Base-by-base conservation (phyloP, 1,140 invertebrate species). In the Stratiolaelaps scimitus region DNA sequence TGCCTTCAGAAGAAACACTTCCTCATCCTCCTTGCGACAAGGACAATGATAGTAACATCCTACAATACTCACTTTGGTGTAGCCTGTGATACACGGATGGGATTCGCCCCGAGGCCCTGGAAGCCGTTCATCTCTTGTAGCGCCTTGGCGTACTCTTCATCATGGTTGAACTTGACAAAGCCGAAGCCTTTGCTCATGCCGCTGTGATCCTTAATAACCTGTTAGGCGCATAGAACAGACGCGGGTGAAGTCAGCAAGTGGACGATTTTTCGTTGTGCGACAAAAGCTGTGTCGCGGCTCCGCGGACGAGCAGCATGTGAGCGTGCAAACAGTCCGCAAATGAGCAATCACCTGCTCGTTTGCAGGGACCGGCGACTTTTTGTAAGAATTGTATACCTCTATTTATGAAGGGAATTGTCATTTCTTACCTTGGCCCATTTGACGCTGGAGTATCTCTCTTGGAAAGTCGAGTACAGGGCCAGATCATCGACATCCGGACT, bases 401-500 rank as follows among this genome's bases (percentile, higher is more conserved):
- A n/a, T n/a, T n/a, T n/a, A n/a, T 40, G 66, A 68, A 65, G 15
- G 13, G 70, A 19, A 29, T n/a, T 19, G 1, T 64, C 15, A 7
- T 2, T 20, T 10, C 29, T 71, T 77, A 89, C 86, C 86, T 86
- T 95, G 0, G 92, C 92, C n/a, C 89, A 88, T 77, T 90, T 85
- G 60, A 93, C 89, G 1, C 89, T 92, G 70, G 86, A 85, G 74
- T 93, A 97, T 74, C 89, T 86, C 53, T 86, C 83, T 64, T 88
- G 86, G 78, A 97, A 96, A 2, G 88, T 85, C 77, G 89, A 84
- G 75, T 91, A 95, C 4, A 97, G 78, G 44, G 84, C 86, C 77
- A 93, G 92, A 77, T 97, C 92, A 79, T 97, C 92, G n/a, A 97
- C 90, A 76, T 95, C 91, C 1, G 87, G 84, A 68, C 86, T 88